These are phyloP conservation scores for Megamerina dolium DNA, from an alignment of 2,888 invertebrate genomes.

Conservation along the genomic window DNA sequence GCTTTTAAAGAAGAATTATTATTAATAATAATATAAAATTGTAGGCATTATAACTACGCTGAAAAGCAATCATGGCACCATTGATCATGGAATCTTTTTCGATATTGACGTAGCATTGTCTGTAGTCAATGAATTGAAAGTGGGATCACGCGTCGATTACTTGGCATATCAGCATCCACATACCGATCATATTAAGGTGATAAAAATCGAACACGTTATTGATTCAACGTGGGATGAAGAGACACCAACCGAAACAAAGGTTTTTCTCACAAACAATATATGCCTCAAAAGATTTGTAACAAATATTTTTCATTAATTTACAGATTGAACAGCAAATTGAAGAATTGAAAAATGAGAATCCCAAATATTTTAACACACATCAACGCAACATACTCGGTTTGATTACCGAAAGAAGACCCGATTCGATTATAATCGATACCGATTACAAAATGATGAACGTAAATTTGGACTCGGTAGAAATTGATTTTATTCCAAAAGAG, in stretches of 20 bases:
- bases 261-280: neutral
- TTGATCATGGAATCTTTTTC: conserved; percentile 58
- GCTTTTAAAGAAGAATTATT: too few species aligned
- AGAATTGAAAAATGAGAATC: conserved; percentile 24
- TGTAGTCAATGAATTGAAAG: conserved; percentile 39
- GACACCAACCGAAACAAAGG: conserved; percentile 30
- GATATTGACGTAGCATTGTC: conserved; percentile 41
- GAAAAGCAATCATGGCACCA: conserved; percentile 51
- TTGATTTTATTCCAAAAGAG: conserved; percentile 60
- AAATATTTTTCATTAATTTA: neutral
- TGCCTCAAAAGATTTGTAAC: neutral
- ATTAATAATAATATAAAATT: too few species aligned
- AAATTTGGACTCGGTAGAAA: conserved; percentile 57
- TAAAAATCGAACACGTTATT: conserved; percentile 55
- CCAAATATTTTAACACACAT: conserved; percentile 37
- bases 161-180: conserved; percentile 51
- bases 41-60: conserved; percentile 58
- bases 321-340: conserved; percentile 30
- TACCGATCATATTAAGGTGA: conserved; percentile 51
- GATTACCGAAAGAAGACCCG: conserved; percentile 27
- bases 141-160: conserved; percentile 56
- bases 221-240: conserved; percentile 53
- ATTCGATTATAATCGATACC: conserved; percentile 45
- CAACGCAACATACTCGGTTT: conserved; percentile 35
- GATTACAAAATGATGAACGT: conserved; percentile 54